Evolutionary conservation across 2,888 invertebrate species (phyloP).

Genomic region (Megamerina dolium): DNA sequence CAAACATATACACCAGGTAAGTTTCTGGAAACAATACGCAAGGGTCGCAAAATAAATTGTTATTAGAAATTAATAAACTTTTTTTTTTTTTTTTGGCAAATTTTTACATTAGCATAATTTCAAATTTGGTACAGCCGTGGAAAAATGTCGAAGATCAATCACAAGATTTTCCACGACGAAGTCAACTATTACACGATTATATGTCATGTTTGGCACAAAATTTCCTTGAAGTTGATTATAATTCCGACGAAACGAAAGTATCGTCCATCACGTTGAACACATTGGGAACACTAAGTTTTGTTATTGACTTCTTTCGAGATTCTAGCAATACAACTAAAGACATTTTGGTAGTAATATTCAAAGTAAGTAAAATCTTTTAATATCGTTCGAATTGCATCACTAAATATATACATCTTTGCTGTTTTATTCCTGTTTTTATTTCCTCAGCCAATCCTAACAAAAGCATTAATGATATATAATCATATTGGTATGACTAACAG

Average conservation of each 20-base stretch:
- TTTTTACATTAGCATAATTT: slow-evolving; percentile 44
- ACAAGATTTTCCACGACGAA: slow-evolving; percentile 43
- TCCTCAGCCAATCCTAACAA: slow-evolving; percentile 43
- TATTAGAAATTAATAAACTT: no score
- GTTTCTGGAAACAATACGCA: no score
- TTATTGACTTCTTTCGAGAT: slow-evolving; percentile 46
- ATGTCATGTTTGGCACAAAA: slow-evolving; percentile 40
- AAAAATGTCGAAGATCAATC: slow-evolving; percentile 39
- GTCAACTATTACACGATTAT: slow-evolving; percentile 39
- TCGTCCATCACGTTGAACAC: slow-evolving; percentile 37
- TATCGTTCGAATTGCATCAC: background rate
- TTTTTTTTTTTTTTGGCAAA: no score
- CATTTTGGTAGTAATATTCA: slow-evolving; percentile 44
- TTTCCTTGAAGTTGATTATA: slow-evolving; percentile 39
- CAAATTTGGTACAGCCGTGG: slow-evolving; percentile 48
- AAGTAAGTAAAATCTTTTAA: slow-evolving; percentile 27
- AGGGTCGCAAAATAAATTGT: no score
- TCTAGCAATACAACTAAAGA: slow-evolving; percentile 44
- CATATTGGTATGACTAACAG: slow-evolving; percentile 40
- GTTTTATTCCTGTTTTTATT: background rate
- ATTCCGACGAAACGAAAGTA: slow-evolving; percentile 40
- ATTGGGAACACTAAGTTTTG: slow-evolving; percentile 39
- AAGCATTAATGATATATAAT: slow-evolving; percentile 45
- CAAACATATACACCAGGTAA: no score
- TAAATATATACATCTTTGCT: no score